Conservation (phyloP, 23 tunicate species). For the Diplosoma virens region DNA sequence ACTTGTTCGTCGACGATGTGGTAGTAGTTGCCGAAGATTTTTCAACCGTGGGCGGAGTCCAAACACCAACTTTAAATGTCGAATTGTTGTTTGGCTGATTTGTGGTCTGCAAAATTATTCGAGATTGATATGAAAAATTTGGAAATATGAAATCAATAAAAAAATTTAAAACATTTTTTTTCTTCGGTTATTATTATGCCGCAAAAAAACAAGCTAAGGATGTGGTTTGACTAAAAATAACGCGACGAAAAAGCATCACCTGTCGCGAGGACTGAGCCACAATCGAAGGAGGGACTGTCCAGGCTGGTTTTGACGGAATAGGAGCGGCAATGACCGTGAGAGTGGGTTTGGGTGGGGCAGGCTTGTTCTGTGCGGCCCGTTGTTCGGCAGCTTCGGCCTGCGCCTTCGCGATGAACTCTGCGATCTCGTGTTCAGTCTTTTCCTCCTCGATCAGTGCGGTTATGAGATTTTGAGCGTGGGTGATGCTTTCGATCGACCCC, state of each 20-base stretch:
- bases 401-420: slow-evolving; percentile 49
- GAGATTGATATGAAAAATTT: neutral
- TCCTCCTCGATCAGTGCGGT: slow-evolving; percentile 75
- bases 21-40: neutral
- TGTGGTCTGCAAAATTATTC: neutral
- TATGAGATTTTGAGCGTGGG: slow-evolving; percentile 72
- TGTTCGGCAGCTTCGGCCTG: slow-evolving; percentile 52
- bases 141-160: neutral
- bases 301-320: slow-evolving; percentile 66
- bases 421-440: slow-evolving; percentile 57
- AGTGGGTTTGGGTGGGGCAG: slow-evolving; percentile 27
- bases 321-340: slow-evolving; percentile 75
- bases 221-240: neutral
- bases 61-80: slow-evolving; percentile 36
- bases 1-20: slow-evolving; percentile 5
- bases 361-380: slow-evolving; percentile 50
- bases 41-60: slow-evolving; percentile 33
- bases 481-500: slow-evolving; percentile 55
- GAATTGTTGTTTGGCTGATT: slow-evolving; percentile 3
- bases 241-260: neutral
- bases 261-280: slow-evolving; percentile 45
- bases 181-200: neutral
- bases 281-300: slow-evolving; percentile 61
- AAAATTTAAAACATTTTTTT: neutral
- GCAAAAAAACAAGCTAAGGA: neutral